Evolutionary conservation across 1,140 invertebrate species (phyloP).

Genomic region (Dryas iulia): DNA sequence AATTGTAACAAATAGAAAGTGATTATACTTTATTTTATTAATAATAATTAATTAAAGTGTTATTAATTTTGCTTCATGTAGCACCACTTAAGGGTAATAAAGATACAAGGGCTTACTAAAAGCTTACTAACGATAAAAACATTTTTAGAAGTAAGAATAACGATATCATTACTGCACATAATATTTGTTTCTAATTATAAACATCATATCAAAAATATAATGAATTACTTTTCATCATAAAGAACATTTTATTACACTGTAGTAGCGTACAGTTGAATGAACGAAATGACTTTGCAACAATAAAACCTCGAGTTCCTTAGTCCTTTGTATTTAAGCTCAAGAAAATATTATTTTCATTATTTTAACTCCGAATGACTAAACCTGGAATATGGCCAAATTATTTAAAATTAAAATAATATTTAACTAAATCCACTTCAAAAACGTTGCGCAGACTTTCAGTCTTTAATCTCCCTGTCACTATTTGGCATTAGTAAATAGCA

Average conservation of each 20-base stretch:
- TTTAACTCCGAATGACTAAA: not conserved
- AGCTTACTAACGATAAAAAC: too few species aligned
- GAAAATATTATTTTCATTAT: not conserved
- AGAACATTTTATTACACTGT: not conserved
- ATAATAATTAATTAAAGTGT: too few species aligned
- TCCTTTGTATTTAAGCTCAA: not conserved
- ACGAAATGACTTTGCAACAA: slow-evolving; percentile 1
- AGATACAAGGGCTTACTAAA: too few species aligned
- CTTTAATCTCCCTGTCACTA: not conserved
- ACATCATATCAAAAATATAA: not conserved
- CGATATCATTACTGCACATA: too few species aligned
- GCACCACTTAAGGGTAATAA: too few species aligned
- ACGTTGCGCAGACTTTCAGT: not conserved
- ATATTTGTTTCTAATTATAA: not conserved
- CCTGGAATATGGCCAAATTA: not conserved
- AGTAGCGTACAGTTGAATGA: slow-evolving; percentile 4
- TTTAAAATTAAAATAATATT: not conserved
- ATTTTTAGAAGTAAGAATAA: too few species aligned
- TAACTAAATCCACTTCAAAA: not conserved
- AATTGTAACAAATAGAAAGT: too few species aligned
- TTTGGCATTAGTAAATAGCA: not conserved
- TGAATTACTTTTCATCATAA: not conserved
- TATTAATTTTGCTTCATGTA: too few species aligned
- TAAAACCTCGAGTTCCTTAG: not conserved
- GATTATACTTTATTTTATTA: too few species aligned